These are phyloP conservation scores for Drosophila acutilabella DNA, from an alignment of 2,888 invertebrate genomes.

Conservation along the genomic window DNA sequence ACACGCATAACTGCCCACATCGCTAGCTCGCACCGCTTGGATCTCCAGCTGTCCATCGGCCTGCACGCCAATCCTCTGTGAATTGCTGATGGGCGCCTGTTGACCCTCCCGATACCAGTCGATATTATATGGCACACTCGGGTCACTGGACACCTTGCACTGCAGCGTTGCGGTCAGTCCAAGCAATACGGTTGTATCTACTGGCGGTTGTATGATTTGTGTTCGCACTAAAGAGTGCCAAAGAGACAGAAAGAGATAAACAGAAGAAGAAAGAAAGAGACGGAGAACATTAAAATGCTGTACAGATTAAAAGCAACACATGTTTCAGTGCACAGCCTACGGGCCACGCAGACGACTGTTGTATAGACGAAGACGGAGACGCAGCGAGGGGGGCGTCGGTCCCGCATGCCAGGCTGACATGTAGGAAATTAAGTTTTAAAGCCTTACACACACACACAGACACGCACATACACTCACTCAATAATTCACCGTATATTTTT, in stretches of 20 bases:
- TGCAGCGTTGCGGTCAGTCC: conserved; percentile 97
- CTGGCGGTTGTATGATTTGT: conserved; percentile 96
- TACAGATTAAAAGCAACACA: conserved; percentile 54
- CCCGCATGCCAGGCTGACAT: conserved; percentile 23
- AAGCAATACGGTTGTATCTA: conserved; percentile 95
- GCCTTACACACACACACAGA: conserved; percentile 24
- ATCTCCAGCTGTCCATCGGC: conserved; percentile 95
- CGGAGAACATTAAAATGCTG: conserved; percentile 46
- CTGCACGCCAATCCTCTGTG: conserved; percentile 90
- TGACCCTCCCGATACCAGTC: conserved; percentile 95
- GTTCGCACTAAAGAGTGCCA: conserved; percentile 90
- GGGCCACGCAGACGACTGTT: conserved; percentile 12
- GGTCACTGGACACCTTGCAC: conserved; percentile 97
- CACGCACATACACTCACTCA: background rate
- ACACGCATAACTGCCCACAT: conserved; percentile 97
- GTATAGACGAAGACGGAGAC: conserved; percentile 2
- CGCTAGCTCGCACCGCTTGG: conserved; percentile 94
- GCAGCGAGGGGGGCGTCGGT: background rate
- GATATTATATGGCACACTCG: conserved; percentile 93
- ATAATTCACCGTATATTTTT: background rate
- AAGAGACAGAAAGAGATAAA: conserved; percentile 25
- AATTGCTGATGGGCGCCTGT: conserved; percentile 87
- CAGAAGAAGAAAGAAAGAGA: conserved; percentile 57
- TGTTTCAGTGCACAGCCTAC: conserved; percentile 17
- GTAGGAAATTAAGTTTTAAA: conserved; percentile 61